These are phyloP conservation scores for Pimephales promelas DNA, from an alignment of 2,113 vertebrate genomes.

Conservation along the genomic window DNA sequence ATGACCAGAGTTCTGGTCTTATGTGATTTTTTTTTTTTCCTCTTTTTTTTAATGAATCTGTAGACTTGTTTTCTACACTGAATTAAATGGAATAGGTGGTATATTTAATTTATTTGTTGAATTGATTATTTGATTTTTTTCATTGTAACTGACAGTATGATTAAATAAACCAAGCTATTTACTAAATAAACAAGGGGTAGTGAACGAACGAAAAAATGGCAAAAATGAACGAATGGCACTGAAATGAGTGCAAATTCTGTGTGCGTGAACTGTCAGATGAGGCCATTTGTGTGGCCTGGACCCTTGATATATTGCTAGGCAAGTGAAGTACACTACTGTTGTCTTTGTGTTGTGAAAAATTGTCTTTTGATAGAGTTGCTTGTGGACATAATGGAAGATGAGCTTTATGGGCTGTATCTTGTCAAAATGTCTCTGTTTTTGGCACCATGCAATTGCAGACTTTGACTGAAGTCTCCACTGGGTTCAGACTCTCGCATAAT, in stretches of 20 bases:
- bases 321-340: neutral
- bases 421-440: constrained; percentile 29
- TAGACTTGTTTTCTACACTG: neutral
- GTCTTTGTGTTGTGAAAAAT: constrained; percentile 28
- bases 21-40: neutral
- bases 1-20: too few relatives aligned
- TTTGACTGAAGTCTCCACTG: constrained; percentile 33
- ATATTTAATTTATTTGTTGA: neutral
- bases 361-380: constrained; percentile 18
- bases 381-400: neutral
- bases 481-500: constrained; percentile 21
- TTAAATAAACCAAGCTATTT: neutral
- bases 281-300: neutral
- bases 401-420: constrained; percentile 28
- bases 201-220: neutral
- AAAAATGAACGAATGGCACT: neutral
- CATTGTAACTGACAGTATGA: neutral
- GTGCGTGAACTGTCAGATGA: neutral
- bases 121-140: neutral
- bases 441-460: constrained; percentile 34
- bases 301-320: neutral
- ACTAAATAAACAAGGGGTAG: neutral
- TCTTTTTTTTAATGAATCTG: neutral
- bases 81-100: neutral
- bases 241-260: neutral